Evolutionary conservation across 2,888 invertebrate genomes (phyloP).

Genomic region (Carterocephalus palaemon): DNA sequence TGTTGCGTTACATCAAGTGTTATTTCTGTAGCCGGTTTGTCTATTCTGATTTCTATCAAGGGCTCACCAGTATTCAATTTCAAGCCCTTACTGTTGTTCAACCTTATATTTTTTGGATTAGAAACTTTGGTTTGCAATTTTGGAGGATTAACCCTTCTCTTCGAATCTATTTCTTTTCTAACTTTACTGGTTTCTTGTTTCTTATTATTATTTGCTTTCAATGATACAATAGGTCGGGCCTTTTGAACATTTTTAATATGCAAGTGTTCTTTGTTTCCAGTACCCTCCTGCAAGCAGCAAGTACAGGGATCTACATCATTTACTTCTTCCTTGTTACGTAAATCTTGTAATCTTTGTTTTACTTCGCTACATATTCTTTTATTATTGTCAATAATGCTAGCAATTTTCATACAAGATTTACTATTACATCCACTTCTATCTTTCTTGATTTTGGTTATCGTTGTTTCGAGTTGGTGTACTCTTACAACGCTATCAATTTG

Average conservation of each 20-base stretch:
- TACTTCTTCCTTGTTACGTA: neutral
- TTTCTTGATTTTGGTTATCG: constrained; percentile 3
- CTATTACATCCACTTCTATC: constrained; percentile 5
- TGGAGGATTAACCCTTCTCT: neutral
- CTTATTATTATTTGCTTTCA: neutral
- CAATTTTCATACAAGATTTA: neutral
- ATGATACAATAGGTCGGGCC: no score
- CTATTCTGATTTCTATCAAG: constrained; percentile 45
- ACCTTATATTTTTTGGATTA: constrained; percentile 22
- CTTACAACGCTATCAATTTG: neutral
- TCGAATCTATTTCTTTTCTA: neutral
- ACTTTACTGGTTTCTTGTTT: neutral
- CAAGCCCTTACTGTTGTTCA: constrained; percentile 8
- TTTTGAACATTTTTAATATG: neutral
- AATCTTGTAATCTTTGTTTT: constrained; percentile 1
- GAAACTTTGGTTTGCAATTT: constrained; percentile 10
- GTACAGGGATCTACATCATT: neutral
- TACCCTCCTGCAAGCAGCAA: constrained; percentile 1
- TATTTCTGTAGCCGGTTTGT: constrained; percentile 38
- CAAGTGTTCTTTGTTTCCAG: neutral
- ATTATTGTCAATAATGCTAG: neutral
- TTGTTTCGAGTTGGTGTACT: neutral
- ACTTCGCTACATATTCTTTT: neutral
- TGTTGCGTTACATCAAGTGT: constrained; percentile 34
- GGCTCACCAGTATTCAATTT: constrained; percentile 28